phyloP scores from a whole-genome alignment of 23 tunicate species.

The Oikopleura albicans region DNA sequence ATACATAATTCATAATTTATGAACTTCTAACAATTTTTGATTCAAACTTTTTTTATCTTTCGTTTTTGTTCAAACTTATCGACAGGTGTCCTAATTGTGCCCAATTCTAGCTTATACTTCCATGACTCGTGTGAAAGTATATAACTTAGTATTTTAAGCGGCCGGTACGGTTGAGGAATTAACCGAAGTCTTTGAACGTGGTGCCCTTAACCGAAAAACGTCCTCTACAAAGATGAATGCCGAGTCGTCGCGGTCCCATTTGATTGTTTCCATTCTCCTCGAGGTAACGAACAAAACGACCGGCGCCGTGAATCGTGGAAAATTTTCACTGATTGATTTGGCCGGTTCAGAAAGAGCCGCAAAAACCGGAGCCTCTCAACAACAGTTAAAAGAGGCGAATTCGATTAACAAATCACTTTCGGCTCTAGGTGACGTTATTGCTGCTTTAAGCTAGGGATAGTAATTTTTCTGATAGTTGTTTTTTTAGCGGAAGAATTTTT shows the following conservation, averaged over 20 bases:
- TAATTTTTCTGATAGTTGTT: too few relatives aligned
- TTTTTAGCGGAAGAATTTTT: too few relatives aligned
- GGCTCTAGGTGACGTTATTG: conserved; percentile 91
- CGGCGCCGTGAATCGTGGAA: conserved; percentile 75
- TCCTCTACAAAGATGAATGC: conserved; percentile 91
- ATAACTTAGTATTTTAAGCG: too few relatives aligned
- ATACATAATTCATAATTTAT: too few relatives aligned
- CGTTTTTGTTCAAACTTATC: too few relatives aligned
- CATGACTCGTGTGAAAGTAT: too few relatives aligned
- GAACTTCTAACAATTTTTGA: too few relatives aligned
- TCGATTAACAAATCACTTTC: conserved; percentile 93
- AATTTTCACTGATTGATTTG: conserved; percentile 71
- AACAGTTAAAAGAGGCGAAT: conserved; percentile 90
- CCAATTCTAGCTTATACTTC: too few relatives aligned
- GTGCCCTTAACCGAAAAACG: conserved; percentile 51
- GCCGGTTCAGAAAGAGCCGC: conserved; percentile 94
- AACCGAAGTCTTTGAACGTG: conserved; percentile 33
- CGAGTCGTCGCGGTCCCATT: conserved; percentile 77
- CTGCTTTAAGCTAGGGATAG: too few relatives aligned
- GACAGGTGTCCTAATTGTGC: too few relatives aligned
- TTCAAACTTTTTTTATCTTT: too few relatives aligned
- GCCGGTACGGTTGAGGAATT: conserved; percentile 39
- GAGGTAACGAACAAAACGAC: conserved; percentile 24
- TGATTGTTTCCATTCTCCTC: conserved; percentile 43
- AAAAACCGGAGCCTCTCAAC: conserved; percentile 80